Conservation (phyloP, 30 jellyfish, hydroid and myxozoan species). For the Catostylus mosaicus region DNA sequence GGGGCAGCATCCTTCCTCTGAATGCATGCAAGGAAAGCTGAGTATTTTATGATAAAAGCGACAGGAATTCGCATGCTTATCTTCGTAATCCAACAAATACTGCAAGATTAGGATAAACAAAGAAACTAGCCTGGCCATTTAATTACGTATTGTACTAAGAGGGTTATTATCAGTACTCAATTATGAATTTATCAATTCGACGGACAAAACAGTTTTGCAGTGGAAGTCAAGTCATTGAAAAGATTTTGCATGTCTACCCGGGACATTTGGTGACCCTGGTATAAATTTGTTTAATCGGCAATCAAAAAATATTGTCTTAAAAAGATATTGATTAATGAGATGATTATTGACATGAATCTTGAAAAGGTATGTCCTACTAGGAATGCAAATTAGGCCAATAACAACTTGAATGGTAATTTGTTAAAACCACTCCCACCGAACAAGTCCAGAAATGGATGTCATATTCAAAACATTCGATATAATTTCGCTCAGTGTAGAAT, state of each 20-base stretch:
- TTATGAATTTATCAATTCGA: neutral
- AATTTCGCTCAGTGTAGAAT: too few species aligned
- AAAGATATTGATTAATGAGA: neutral
- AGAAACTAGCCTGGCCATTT: neutral
- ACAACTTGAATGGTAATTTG: neutral
- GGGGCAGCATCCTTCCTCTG: neutral
- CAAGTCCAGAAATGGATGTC: too few species aligned
- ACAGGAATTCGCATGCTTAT: slow-evolving; percentile 3
- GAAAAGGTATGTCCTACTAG: neutral
- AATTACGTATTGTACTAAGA: neutral
- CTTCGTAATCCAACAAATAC: neutral
- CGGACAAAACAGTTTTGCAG: slow-evolving; percentile 19
- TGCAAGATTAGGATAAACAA: neutral
- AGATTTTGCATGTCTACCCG: neutral
- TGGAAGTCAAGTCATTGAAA: neutral
- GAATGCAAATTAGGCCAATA: neutral
- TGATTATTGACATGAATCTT: neutral
- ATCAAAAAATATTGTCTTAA: neutral
- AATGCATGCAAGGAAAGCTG: neutral
- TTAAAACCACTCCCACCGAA: neutral
- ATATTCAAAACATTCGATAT: too few species aligned
- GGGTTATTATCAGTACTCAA: neutral
- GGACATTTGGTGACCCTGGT: neutral
- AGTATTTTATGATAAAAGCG: too few species aligned
- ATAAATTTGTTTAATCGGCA: neutral